Conservation (phyloP, 2,113 vertebrate species). For the Tilapia sparmanii region DNA sequence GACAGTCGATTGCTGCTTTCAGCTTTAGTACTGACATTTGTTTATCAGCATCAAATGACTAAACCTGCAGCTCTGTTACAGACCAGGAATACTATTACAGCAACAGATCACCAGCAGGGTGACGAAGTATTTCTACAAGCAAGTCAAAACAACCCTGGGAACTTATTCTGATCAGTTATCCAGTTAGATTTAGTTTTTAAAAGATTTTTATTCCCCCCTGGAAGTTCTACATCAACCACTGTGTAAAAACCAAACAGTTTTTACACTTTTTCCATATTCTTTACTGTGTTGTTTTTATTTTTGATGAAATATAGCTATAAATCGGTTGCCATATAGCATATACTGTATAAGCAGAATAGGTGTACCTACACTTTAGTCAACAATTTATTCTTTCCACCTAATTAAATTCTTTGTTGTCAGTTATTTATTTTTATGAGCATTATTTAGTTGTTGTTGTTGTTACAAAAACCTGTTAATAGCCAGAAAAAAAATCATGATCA, state of each 20-base stretch:
- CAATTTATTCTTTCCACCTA: not conserved
- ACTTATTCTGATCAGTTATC: not conserved
- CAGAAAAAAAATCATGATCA: not conserved
- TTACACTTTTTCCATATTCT: not conserved
- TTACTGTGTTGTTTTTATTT: not conserved
- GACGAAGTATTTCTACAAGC: not conserved
- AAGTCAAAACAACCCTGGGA: not conserved
- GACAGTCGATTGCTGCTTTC: not conserved
- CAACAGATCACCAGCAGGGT: not conserved
- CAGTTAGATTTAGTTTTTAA: rapidly evolving
- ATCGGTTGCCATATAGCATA: not conserved
- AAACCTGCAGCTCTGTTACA: not conserved
- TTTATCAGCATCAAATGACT: not conserved
- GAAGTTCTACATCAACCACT: not conserved
- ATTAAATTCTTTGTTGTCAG: not conserved
- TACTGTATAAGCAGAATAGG: not conserved
- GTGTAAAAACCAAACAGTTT: not conserved
- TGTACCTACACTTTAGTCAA: not conserved
- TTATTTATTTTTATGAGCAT: not conserved
- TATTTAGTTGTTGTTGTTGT: not conserved
- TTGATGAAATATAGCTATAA: rapidly evolving
- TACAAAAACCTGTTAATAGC: not conserved
- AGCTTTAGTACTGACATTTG: not conserved
- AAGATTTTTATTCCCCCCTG: not conserved
- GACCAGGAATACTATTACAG: not conserved